Base-by-base conservation (phyloP, 2,113 vertebrate species). In the Andinoacara biseriatus region DNA sequence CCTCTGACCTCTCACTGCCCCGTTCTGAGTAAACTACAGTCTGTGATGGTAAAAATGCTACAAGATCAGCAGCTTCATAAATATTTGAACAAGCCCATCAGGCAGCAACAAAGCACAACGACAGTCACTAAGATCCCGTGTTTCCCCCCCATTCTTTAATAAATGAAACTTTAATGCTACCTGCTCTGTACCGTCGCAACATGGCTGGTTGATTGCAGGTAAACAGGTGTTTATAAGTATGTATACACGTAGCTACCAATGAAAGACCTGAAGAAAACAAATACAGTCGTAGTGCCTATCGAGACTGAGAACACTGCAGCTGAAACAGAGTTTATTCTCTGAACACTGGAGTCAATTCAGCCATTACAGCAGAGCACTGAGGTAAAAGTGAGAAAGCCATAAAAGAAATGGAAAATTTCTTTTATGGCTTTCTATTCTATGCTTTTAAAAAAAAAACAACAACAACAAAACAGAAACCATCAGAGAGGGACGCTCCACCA, bases 81-180 rank as follows among this genome's bases (percentile, higher is more conserved):
- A 49, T 7, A 0, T 10, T 22, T 29, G 20, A 33, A 4, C 43
- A 2, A 33, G 17, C 18, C 20, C 0, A 52, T 13, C 1, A 0
- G 60, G 2, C 4, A 1, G 22, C 26, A 49, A 2, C 49, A 20
- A 20, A 52, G 17, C 7, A 52, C 49, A 52, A 20, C 1, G 3
- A 52, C 17, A 18, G 49, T 8, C 17, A 20, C 17, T 20, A 20
- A 52, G 49, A 52, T 52, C 17, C 17, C 1, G 6, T 20, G 49
- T 18, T 49, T 17, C 17, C 46, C 2, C 2, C 46, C 5, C 46
- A 7, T 14, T 52, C 49, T 52, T 52, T 7, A 52, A 52, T 20
- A 52, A 3, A 20, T 20, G 18, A 3, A 20, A 10, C 2, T 38
- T 18, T 52, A 52, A 20, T 5, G 18, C 17, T 8, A 20, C 8